A percentile compares a stretch with the other conserved stretches of the same genome.
Evolutionary conservation across 2,888 invertebrate species (phyloP).

Genomic region (Ypsolopha scabrella): DNA sequence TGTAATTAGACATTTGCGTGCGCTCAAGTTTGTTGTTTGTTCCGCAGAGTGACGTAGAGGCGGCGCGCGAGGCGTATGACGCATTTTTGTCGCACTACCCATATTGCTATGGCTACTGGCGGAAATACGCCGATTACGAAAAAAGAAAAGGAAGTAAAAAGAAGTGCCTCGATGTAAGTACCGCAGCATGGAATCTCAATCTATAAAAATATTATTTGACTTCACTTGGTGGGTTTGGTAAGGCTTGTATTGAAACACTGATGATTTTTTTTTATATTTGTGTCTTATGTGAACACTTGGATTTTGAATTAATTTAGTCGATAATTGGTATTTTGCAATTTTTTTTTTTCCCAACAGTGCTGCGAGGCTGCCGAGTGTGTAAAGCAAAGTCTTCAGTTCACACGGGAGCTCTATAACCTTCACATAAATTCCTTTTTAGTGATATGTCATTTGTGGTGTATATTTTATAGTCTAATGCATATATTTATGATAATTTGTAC

Average conservation of each 20-base stretch:
- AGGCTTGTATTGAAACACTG: slow-evolving; percentile 23
- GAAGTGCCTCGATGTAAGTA: slow-evolving; percentile 91
- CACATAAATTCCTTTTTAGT: slow-evolving; percentile 48
- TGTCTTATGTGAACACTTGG: slow-evolving; percentile 44
- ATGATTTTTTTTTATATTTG: slow-evolving; percentile 20
- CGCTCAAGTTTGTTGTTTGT: background rate
- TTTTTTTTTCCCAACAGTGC: slow-evolving; percentile 71
- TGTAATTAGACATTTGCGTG: too few relatives aligned
- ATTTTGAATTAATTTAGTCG: slow-evolving; percentile 51
- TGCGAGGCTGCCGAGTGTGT: slow-evolving; percentile 57
- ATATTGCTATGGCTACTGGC: slow-evolving; percentile 99
- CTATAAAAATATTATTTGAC: slow-evolving; percentile 27
- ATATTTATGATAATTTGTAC: slow-evolving; percentile 55
- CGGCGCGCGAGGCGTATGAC: slow-evolving; percentile 94
- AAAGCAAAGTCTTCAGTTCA: slow-evolving; percentile 53
- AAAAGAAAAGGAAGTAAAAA: slow-evolving; percentile 93
- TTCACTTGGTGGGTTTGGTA: slow-evolving; percentile 36
- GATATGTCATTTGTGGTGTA: slow-evolving; percentile 54
- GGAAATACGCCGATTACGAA: slow-evolving; percentile 98
- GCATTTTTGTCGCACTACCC: slow-evolving; percentile 96
- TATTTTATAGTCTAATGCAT: slow-evolving; percentile 49
- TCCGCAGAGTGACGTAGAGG: slow-evolving; percentile 88
- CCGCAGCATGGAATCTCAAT: background rate
- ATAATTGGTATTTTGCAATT: slow-evolving; percentile 69
- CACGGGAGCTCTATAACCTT: slow-evolving; percentile 49